Evolutionary conservation across 2,888 invertebrate species (phyloP), one percentile per base, ranked within the genome.

Genomic region (Norana najaformis): DNA sequence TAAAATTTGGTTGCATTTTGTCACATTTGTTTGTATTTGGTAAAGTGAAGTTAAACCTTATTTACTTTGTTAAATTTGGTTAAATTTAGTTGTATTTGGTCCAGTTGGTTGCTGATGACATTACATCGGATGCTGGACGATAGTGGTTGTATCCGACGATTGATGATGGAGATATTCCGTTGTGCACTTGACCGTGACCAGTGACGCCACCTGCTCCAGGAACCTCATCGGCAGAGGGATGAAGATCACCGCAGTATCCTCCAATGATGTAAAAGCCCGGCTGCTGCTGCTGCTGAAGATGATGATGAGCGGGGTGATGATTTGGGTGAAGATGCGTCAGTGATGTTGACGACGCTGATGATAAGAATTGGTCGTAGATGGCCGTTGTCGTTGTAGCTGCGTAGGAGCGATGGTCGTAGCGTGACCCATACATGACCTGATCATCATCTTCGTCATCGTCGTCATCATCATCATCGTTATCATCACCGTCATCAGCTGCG

Each of bases 281-380:
- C 11, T 83, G 36, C 35, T 36, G 35, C 35, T 83, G 36, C 47
- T 82, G 35, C n/a, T 38, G 37, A 38, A 82, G 88, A 23, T 39
- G 34, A 38, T 23, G 90, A n/a, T 53, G 41, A 37, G 18, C 36
- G 34, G 90, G 37, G 88, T n/a, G 82, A 14, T 41, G 38, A 82
- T n/a, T 53, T 13, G 85, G n/a, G 85, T 37, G 88, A 37, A 89
- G 36, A 83, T 36, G 85, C 14, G 89, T 34, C 39, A 41, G 90
- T 39, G 47, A 39, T 38, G 35, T 34, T 18, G 39, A 30, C 36
- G 35, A 36, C 36, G 37, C 85, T 36, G 85, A 36, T 36, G 35
- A 36, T 85, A 20, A 37, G 85, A 35, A 37, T 36, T 36, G 37
- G 85, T 85, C 35, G 36, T 35, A 85, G 37, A 37, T 35, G 36